phyloP scores from a whole-genome alignment of 2,113 vertebrate species.

The Sorex araneus region DNA sequence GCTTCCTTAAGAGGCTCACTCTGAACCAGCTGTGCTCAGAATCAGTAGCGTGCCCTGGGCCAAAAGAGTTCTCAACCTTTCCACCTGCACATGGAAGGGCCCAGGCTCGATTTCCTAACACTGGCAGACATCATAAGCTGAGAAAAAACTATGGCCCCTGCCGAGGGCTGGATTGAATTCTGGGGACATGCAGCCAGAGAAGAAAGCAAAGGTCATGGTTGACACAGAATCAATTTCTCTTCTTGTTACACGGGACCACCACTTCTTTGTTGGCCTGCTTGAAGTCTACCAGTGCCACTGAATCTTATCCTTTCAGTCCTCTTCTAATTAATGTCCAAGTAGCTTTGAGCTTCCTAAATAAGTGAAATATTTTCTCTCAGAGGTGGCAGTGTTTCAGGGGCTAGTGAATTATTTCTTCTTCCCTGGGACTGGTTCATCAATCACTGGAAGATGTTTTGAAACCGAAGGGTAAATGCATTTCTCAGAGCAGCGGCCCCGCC shows the following conservation, averaged over 20 bases:
- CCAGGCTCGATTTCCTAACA: background rate
- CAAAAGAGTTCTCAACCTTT: background rate
- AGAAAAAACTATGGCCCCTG: conserved; percentile 45
- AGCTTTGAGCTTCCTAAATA: conserved; percentile 48
- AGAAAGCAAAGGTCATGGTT: conserved; percentile 50
- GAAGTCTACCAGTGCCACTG: background rate
- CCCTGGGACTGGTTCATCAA: conserved; percentile 70
- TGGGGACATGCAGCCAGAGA: conserved; percentile 26
- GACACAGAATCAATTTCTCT: conserved; percentile 41
- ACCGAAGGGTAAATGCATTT: conserved; percentile 75
- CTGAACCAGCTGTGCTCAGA: background rate
- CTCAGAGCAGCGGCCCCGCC: conserved; percentile 69
- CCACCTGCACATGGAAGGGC: background rate
- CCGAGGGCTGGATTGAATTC: background rate
- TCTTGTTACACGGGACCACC: conserved; percentile 20
- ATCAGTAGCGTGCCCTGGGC: background rate
- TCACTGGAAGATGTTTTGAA: conserved; percentile 82
- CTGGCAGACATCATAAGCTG: background rate
- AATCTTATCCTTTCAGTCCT: conserved; percentile 34
- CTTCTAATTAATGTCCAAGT: background rate
- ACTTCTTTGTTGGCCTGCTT: background rate
- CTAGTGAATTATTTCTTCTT: conserved; percentile 67
- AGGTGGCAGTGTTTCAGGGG: conserved; percentile 58
- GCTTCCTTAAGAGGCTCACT: background rate
- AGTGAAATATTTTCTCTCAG: conserved; percentile 53